Conservation (phyloP, 2,797 vertebrate genomes). For the Anguilla pacifica region DNA sequence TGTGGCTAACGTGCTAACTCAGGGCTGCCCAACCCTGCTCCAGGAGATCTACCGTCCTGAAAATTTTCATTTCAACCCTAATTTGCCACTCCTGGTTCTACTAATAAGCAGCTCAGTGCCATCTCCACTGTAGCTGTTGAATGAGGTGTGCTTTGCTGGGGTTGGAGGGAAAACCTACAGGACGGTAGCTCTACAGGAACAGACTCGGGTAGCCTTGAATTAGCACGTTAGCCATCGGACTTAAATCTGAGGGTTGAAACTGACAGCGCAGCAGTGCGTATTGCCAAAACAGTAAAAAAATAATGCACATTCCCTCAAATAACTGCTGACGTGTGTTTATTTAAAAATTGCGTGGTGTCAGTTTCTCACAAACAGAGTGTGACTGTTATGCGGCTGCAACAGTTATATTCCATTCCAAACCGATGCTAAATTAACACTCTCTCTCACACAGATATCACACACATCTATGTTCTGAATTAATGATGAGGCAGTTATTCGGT, state of each 20-base stretch:
- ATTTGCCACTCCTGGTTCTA: too few species aligned
- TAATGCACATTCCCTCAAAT: neutral
- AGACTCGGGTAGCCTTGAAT: too few species aligned
- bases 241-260: neutral
- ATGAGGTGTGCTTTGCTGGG: too few species aligned
- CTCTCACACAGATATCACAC: neutral
- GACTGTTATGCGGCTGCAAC: neutral
- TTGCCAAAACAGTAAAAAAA: constrained; percentile 18
- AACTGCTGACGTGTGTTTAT: neutral
- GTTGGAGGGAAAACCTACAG: too few species aligned
- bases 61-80: too few species aligned
- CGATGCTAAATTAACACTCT: neutral
- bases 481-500: neutral
- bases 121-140: too few species aligned
- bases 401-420: neutral
- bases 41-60: too few species aligned
- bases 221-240: neutral
- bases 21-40: too few species aligned
- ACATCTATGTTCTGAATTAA: neutral
- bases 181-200: too few species aligned
- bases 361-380: neutral
- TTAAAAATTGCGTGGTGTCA: neutral
- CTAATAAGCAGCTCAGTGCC: too few species aligned
- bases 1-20: too few species aligned
- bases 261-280: neutral